Conservation (phyloP, 2,888 invertebrate species). For the Epistrophella euchroma region DNA sequence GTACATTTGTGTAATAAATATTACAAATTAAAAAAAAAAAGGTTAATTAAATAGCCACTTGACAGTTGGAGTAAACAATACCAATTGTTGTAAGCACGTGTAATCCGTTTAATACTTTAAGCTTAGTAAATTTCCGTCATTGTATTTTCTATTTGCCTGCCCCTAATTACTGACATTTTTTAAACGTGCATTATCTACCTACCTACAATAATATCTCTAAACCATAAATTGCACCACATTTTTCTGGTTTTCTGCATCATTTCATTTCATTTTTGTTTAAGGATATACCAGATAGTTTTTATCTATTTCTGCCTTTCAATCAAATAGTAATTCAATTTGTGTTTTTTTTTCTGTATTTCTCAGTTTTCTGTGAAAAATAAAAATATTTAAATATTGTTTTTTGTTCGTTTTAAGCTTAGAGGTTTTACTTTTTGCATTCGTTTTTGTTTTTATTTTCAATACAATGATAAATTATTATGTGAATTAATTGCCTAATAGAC, state of each 20-base stretch:
- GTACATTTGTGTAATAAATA: background rate
- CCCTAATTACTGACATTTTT: background rate
- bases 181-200: background rate
- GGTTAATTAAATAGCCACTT: background rate
- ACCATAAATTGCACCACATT: constrained; percentile 42
- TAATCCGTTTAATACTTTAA: constrained; percentile 19
- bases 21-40: background rate
- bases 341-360: background rate
- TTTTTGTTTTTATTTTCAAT: background rate
- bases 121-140: background rate
- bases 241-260: constrained; percentile 27
- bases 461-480: constrained; percentile 17
- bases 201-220: background rate
- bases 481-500: constrained; percentile 29
- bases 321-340: constrained; percentile 24
- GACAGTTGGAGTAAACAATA: constrained; percentile 3
- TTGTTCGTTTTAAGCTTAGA: background rate
- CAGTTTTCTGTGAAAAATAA: background rate
- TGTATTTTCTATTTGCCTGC: background rate
- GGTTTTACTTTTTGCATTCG: background rate
- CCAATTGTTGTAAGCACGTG: background rate
- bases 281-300: too few relatives aligned
- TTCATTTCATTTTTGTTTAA: background rate
- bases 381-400: background rate
- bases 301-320: constrained; percentile 14